Evolutionary conservation across 2,888 invertebrate genomes (phyloP).

Genomic region (Eretmocerus hayati): DNA sequence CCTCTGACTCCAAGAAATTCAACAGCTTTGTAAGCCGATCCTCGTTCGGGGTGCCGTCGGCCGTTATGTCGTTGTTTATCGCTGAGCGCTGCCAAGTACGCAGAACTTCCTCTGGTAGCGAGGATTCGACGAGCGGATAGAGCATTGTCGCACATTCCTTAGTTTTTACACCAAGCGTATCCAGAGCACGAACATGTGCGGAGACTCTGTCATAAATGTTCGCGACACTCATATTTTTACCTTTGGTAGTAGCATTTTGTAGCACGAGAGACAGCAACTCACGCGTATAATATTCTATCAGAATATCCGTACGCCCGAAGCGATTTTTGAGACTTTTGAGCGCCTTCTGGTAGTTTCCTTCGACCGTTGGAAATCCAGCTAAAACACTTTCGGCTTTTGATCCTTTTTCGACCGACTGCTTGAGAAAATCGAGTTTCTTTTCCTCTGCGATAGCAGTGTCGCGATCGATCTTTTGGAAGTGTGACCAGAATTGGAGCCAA

Average conservation of each 20-base stretch:
- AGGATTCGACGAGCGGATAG: constrained; percentile 23
- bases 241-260: constrained; percentile 14
- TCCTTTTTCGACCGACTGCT: constrained; percentile 22
- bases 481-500: constrained; percentile 31
- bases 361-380: constrained; percentile 26
- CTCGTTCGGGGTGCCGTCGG: constrained; percentile 2
- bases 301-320: constrained; percentile 27
- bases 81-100: constrained; percentile 18
- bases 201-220: constrained; percentile 25
- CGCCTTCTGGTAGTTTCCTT: constrained; percentile 29
- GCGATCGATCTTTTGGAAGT: constrained; percentile 28
- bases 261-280: constrained; percentile 25
- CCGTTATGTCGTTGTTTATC: background rate
- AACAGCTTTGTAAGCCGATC: constrained; percentile 17
- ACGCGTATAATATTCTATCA: constrained; percentile 29
- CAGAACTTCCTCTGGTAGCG: constrained; percentile 18
- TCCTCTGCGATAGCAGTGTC: constrained; percentile 20
- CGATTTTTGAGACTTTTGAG: constrained; percentile 25
- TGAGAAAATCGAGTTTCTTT: constrained; percentile 29
- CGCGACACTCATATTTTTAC: constrained; percentile 7
- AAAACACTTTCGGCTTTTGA: constrained; percentile 27
- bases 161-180: constrained; percentile 25
- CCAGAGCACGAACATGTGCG: constrained; percentile 25
- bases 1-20: constrained; percentile 24
- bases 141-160: constrained; percentile 29